These are phyloP conservation scores for Gallinago undulata DNA, from an alignment of 2,113 vertebrate genomes.

Conservation along the genomic window DNA sequence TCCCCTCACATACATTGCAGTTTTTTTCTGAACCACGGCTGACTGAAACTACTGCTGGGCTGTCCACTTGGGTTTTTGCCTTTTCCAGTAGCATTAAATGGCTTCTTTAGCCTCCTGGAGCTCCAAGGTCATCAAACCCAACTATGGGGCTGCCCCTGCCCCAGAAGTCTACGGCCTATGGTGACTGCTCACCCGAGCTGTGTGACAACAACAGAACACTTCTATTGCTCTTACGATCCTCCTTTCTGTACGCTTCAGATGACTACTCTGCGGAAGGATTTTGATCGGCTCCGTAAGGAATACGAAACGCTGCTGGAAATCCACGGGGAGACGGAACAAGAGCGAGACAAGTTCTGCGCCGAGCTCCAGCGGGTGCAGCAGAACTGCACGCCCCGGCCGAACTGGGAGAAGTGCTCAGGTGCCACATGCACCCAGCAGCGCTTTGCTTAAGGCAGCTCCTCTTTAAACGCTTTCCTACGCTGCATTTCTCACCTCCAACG, in stretches of 20 bases:
- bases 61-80: not conserved
- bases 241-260: conserved; percentile 60
- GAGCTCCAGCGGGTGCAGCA: conserved; percentile 64
- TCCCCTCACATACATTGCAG: not conserved
- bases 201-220: not conserved
- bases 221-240: not conserved
- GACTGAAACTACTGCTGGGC: not conserved
- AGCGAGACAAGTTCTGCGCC: conserved; percentile 40
- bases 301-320: conserved; percentile 77
- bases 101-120: not conserved
- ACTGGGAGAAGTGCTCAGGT: conserved; percentile 76
- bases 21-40: not conserved
- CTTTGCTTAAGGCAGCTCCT: not conserved
- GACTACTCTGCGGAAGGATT: conserved; percentile 72
- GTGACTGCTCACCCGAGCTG: not conserved
- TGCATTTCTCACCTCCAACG: not conserved
- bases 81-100: not conserved
- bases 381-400: conserved; percentile 57
- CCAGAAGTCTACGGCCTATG: too few species aligned
- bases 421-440: not conserved
- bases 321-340: conserved; percentile 63
- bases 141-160: not conserved
- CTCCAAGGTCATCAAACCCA: not conserved
- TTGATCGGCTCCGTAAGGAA: conserved; percentile 74
- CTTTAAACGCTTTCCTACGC: not conserved